Base-by-base conservation (phyloP, 2,113 vertebrate species). In the Buteo buteo region DNA sequence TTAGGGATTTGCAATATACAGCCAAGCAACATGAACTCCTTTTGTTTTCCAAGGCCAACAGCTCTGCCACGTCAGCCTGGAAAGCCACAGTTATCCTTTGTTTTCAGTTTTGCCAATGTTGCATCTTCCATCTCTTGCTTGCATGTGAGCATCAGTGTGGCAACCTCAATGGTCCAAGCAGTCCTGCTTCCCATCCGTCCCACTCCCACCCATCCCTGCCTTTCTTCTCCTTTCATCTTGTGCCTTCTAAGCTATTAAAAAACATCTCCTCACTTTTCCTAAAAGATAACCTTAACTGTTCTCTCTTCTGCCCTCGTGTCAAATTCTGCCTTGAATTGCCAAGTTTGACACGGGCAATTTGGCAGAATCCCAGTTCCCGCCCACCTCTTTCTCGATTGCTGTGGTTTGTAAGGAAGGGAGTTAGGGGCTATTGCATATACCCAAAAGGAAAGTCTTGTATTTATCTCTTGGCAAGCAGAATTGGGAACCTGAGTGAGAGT, bases 381-480 rank as follows among this genome's bases (percentile, higher is more conserved):
- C 54, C 36, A 19, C 40, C 61, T 73, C 72, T 47, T 64, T 90
- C 78, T 82, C 65, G 57, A 3, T 16, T 55, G 72, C 74, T 11
- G 31, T 58, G 57, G 61, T 66, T 42, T 86, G 77, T 14, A 11
- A 83, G 72, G 83, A 79, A 44, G 54, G 66, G 66, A 84, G 42
- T 38, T 45, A 29, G 65, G 73, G 80, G 57, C 80, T 78, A 71
- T 26, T 65, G 44, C 26, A 3, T 19, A 50, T 47, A 69, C 72
- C 83, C 77, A 18, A 49, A 69, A 61, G 52, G 49, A 67, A 83
- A 57, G 52, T 28, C 83, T 59, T 59, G 83, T 38, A 36, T 93
- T 92, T 95, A 49, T 78, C 70, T 92, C 65, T 64, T 82, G 86
- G 90, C 85, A 91, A 83, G 62, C 85, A 66, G 67, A 80, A 85